Base-by-base conservation (phyloP, 2,888 invertebrate species). In the Isoperla grammatica region DNA sequence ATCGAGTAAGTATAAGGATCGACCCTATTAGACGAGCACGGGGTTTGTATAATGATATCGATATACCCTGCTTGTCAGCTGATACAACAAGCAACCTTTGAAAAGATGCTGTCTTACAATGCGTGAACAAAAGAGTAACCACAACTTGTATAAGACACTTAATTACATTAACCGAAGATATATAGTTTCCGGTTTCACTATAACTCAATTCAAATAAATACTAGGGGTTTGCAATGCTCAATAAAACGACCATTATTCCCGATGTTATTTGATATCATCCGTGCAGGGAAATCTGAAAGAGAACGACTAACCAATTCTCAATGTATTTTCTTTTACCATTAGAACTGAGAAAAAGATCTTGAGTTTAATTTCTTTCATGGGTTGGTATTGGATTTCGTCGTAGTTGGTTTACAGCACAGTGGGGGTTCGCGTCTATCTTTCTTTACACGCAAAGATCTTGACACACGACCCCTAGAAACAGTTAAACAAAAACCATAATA, bases 111-210 rank as follows among this genome's bases (percentile, higher is more conserved):
- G 17, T 53, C 53, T 53, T 53, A 19, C 39, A 37, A 13, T 23
- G 22, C 19, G 17, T 37, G 37, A 39, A 53, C 37, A 53, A 53
- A 39, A 29, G 15, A 13, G 15, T 19, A 8, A 53, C 39, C 53
- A 39, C 39, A 53, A 39, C 37, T 17, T 39, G 35, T 39, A n/a
- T 37, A 49, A 53, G 39, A 39, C 53, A 53, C 39, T 57, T 57
- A 57, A 57, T 57, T 57, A 57, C 57, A 57, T 57, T 57, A 57
- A 48, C 48, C 45, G 40, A 22, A 53, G 46, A 48, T 45, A 35
- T 57, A 57, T 57, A 57, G 48, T 57, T 57, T 57, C 57, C 57
- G 57, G 57, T 46, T 48, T 23, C 56, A 48, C 37, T 53, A 23
- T 49, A 49, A 49, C 6, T 17, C 9, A 37, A 29, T n/a, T 15